Conservation (phyloP, 1,140 invertebrate genomes). For the Hydropsyche tenuis region DNA sequence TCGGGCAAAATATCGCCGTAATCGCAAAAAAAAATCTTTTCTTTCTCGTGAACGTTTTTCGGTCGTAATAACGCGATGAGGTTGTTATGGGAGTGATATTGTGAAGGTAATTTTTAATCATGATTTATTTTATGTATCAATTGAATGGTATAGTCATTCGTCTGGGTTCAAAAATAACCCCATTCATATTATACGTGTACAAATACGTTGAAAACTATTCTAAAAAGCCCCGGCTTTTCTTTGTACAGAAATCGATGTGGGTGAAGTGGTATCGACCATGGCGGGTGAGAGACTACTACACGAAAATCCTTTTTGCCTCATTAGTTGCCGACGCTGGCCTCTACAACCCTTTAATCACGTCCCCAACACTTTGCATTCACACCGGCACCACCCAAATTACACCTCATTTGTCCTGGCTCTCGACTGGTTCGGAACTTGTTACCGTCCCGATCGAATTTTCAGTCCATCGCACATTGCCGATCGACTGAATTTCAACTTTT, state of each 20-base stretch:
- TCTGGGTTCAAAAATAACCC: background rate
- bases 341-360: constrained; percentile 36
- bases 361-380: constrained; percentile 8
- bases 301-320: constrained; percentile 41
- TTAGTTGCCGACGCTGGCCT: constrained; percentile 28
- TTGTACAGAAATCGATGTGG: background rate
- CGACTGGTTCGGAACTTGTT: background rate
- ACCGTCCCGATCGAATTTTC: background rate
- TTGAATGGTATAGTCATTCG: too few relatives aligned
- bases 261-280: constrained; percentile 3
- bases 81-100: too few relatives aligned
- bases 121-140: too few relatives aligned
- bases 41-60: background rate
- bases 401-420: constrained; percentile 18
- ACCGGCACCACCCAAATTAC: background rate
- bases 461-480: background rate
- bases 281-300: constrained; percentile 10
- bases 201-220: background rate
- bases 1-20: background rate
- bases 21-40: background rate
- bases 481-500: background rate
- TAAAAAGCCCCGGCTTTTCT: background rate
- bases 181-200: background rate
- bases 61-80: background rate
- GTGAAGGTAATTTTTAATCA: too few relatives aligned